Evolutionary conservation across 2,888 invertebrate species (phyloP), one percentile per base, ranked within the genome.

Genomic region (Hydriomena furcata): DNA sequence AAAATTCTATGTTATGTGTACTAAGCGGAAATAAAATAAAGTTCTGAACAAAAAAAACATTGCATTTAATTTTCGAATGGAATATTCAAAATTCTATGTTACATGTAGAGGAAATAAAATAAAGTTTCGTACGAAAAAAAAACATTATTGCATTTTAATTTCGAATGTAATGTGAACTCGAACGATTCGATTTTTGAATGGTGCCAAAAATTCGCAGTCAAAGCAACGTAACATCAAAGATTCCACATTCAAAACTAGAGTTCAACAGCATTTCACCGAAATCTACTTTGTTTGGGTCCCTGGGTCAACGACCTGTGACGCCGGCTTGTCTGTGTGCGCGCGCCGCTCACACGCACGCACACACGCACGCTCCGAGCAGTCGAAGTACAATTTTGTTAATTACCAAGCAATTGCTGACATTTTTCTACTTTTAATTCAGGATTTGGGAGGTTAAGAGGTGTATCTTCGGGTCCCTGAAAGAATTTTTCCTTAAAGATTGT

Each of bases 201-300:
- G n/a, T 67, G 78, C 74, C 68, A 80, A 85, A 81, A 76, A 79
- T 78, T 82, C 71, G 81, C 83, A 72, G 70, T 68, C 69, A 73
- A 74, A 71, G 65, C 69, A 66, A 73, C 67, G 72, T 73, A 76
- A 76, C 71, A 76, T 68, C 72, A 70, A 72, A 69, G 81, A 79
- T 79, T 79, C 82, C 73, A 77, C 81, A 79, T 82, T 82, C 79
- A 76, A 76, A 82, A 80, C 84, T 85, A 82, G 85, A 83, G 90
- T 89, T 89, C 89, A 89, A 87, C 80, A 87, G 79, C 89, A 83
- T 86, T 88, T 86, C 87, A 89, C 88, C 89, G 85, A 89, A 90
- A 85, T 88, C 85, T 82, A 88, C 88, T 85, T 87, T 89, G 89
- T 90, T 89, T 89, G 88, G 89, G 89, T 86, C 84, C 82, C 66